Percentiles rank a stretch among this genome's conserved stretches.
Conservation (phyloP, 2,888 invertebrate genomes). For the Pogonocherus hispidulus region DNA sequence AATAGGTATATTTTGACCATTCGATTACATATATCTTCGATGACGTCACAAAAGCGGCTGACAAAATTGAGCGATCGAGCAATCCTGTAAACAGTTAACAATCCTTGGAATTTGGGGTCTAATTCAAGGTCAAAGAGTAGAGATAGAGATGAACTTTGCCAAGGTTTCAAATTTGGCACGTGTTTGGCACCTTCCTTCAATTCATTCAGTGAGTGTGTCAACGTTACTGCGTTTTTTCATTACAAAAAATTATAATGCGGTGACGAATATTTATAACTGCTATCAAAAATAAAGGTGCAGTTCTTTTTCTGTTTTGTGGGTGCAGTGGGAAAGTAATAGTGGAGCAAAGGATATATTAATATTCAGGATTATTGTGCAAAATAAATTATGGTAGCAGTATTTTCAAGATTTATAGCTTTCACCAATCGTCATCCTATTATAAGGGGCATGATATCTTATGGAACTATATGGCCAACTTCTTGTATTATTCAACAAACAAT, state of each 20-base stretch:
- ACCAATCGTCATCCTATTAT: conserved; percentile 70
- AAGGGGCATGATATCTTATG: conserved; percentile 80
- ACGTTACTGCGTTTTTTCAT: neutral
- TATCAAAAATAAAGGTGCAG: neutral
- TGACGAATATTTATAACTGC: neutral
- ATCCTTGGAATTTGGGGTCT: no score
- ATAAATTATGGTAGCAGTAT: conserved; percentile 60
- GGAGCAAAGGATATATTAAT: no score
- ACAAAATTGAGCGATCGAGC: no score
- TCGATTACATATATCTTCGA: no score
- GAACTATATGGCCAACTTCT: conserved; percentile 81
- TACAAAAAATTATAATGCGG: neutral
- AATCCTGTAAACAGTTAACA: no score
- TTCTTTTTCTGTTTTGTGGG: neutral
- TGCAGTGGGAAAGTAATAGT: no score
- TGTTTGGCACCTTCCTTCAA: no score
- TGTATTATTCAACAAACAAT: conserved; percentile 81
- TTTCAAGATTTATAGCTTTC: conserved; percentile 69
- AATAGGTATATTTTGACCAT: no score
- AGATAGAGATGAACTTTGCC: no score
- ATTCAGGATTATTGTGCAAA: neutral
- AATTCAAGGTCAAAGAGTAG: no score
- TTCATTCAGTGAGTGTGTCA: no score
- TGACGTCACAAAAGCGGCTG: no score
- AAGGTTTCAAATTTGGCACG: neutral